Conservation (phyloP, 2,888 invertebrate species). For the Ophonus ardosiacus region DNA sequence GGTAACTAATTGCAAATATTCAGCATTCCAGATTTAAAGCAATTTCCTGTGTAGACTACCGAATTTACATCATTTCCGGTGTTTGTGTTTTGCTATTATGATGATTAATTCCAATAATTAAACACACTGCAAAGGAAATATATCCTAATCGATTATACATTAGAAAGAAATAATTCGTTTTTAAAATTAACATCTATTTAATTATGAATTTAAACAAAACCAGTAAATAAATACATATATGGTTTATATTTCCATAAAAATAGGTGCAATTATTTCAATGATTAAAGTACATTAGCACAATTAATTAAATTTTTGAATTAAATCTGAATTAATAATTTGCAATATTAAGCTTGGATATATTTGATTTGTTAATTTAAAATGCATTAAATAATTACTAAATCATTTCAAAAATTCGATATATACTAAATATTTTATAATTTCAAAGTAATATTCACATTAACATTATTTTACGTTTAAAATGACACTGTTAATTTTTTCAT, state of each 20-base stretch:
- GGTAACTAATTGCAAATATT: slow-evolving; percentile 16
- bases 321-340: background rate
- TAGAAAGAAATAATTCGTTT: too few relatives aligned
- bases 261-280: background rate
- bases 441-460: background rate
- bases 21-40: slow-evolving; percentile 31
- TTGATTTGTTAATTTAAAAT: background rate
- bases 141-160: background rate
- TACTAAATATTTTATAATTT: background rate
- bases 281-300: background rate
- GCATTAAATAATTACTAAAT: background rate
- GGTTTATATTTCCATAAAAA: background rate
- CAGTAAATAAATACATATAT: background rate
- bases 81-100: slow-evolving; percentile 1
- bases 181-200: too few relatives aligned
- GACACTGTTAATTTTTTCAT: too few relatives aligned
- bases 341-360: background rate
- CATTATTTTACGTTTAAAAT: too few relatives aligned
- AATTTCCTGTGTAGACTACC: slow-evolving; percentile 28
- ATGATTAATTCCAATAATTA: background rate
- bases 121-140: background rate
- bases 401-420: background rate
- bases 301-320: background rate
- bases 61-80: slow-evolving; percentile 36
- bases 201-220: too few relatives aligned